Evolutionary conservation across 1,140 invertebrate species (phyloP), one percentile per base, ranked within the genome.

Genomic region (Drosophila mauritiana): DNA sequence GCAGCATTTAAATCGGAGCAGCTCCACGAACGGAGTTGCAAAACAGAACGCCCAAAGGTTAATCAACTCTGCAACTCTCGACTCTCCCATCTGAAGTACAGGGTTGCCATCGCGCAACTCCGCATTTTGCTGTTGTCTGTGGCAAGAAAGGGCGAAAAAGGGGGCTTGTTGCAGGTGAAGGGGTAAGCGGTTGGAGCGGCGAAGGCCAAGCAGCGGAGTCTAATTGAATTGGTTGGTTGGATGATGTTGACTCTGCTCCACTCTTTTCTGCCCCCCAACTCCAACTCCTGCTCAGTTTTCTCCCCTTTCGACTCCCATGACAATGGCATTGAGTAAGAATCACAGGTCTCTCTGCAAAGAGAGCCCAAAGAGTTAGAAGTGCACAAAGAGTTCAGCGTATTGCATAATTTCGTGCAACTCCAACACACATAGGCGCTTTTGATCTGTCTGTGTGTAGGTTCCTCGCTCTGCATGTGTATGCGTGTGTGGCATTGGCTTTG

Each of bases 1-100:
- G 59, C 72, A 77, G 84, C 76, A 90, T 83, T 86, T 86, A 89
- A 88, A 84, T 88, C 70, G 83, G 75, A 89, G 80, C 79, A 88
- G 54, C 84, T 84, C 77, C 77, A 84, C 84, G 85, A 88, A 91
- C 72, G 83, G 61, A 80, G 80, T 82, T 85, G 80, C 76, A 91
- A 90, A 91, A 89, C 72, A 80, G 74, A 91, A 91, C 73, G 90
- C 72, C 76, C 73, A 91, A 91, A 91, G 90, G 90, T 91, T 91
- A 91, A 91, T 91, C 90, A 91, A 91, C 90, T 91, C 86, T 88
- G 73, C 63, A 51, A 39, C 56, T 54, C 49, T 52, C 65, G 55
- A 59, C 51, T 69, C 69, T 73, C 69, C 55, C 55, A 67, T 67
- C 52, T 40, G 52, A 65, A 54, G 31, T 70, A 72, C 56, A 72